Base-by-base conservation (phyloP, 2,888 invertebrate genomes). In the Phasia obesa region DNA sequence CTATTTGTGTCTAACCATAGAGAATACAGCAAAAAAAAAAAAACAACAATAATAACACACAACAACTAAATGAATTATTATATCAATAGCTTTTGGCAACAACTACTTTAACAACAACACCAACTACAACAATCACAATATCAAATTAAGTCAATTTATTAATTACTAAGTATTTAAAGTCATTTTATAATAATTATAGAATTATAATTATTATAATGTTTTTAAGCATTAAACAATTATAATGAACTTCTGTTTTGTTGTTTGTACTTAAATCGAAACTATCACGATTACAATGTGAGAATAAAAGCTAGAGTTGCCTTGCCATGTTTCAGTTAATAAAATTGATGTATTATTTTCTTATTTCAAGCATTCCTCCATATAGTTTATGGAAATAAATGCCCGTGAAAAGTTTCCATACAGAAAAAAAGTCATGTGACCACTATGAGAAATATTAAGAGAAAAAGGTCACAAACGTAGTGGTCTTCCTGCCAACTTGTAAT, bases 91-190 rank as follows among this genome's bases (percentile, higher is more conserved):
- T 53, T 77, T 44, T 15, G 62, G 76, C 69, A 17, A 77, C 60
- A 17, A 47, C 44, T 17, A 17, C 44, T 13, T 17, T 2, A 44
- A 19, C 21, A 49, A 23, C 31, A 42, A 59, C 25, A 64, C 21
- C 59, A 69, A 62, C 21, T 55, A 25, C 62, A 42, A 65, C 27
- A 44, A 59, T 42, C 19, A 69, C 49, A 59, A 74, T 57, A 71
- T 67, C 53, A 73, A 73, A 62, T 77, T 73, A 67, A 77, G 77
- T 73, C 73, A 81, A 82, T 73, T 78, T 82, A 74, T 78, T 82
- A 78, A 78, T 82, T 82, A 82, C 69, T 69, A 69, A 67, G 62
- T 73, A 82, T 82, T 82, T 74, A 69, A 69, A 82, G 65, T 82
- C 67, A 77, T 77, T 82, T 82, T 76, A 81, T n/a, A n/a, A n/a